A percentile compares a stretch with the other conserved stretches of the same genome.
Conservation (phyloP, 2,888 invertebrate genomes). For the Phyllotreta cruciferae region DNA sequence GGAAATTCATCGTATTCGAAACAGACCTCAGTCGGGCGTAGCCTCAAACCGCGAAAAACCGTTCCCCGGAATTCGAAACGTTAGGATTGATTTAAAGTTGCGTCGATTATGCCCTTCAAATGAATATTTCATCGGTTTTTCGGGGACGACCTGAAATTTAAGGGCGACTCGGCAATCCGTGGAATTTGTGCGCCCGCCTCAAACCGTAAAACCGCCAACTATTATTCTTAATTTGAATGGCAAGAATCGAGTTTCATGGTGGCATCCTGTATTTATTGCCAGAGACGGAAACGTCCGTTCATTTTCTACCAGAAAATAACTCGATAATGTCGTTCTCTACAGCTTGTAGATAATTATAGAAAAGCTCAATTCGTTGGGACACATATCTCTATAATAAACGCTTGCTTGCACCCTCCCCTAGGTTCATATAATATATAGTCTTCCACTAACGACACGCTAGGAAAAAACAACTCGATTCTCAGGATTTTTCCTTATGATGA, state of each 20-base stretch:
- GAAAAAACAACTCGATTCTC: conserved; percentile 1
- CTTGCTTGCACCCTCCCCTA: neutral
- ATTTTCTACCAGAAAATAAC: too few species aligned
- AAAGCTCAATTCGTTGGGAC: conserved; percentile 2
- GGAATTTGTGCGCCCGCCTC: conserved; percentile 12
- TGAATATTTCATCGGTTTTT: conserved; percentile 33
- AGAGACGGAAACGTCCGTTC: neutral
- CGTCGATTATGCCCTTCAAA: conserved; percentile 29
- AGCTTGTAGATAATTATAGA: too few species aligned
- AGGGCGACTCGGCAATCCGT: conserved; percentile 8
- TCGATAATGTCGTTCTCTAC: too few species aligned
- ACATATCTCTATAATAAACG: neutral
- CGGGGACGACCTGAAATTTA: conserved; percentile 26
- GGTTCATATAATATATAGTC: neutral
- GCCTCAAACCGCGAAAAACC: conserved; percentile 27
- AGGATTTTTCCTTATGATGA: conserved; percentile 12
- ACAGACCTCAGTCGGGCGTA: conserved; percentile 17
- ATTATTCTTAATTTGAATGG: conserved; percentile 24
- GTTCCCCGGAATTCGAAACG: conserved; percentile 28
- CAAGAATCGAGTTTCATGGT: conserved; percentile 16
- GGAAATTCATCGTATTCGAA: conserved; percentile 25
- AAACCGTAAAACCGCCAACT: conserved; percentile 8
- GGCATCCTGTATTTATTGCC: conserved; percentile 16
- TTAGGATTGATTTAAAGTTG: conserved; percentile 34
- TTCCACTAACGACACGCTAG: neutral